A percentile compares a stretch with the other conserved stretches of the same genome.
These are phyloP conservation scores for Acridotheres tristis DNA, from an alignment of 2,797 vertebrate genomes.

Conservation along the genomic window DNA sequence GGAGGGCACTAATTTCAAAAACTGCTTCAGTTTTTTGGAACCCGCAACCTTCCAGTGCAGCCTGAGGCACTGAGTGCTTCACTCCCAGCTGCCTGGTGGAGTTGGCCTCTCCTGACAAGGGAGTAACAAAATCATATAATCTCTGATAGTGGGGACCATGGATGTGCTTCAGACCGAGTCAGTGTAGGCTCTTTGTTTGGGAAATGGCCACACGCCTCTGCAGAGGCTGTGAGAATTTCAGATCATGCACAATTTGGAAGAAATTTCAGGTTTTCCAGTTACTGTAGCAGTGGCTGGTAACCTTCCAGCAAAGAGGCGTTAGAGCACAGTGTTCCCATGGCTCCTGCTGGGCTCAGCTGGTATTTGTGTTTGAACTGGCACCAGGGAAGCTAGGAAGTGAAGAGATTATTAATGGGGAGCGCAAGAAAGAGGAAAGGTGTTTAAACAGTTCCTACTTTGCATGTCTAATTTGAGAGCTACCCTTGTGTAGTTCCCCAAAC, in stretches of 20 bases:
- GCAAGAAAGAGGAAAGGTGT: slow-evolving; percentile 41
- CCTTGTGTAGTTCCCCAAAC: slow-evolving; percentile 55
- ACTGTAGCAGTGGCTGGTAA: slow-evolving; percentile 16
- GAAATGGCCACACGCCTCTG: rapidly evolving
- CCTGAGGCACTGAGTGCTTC: rapidly evolving
- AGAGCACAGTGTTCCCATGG: slow-evolving; percentile 4
- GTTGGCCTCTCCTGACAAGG: not conserved
- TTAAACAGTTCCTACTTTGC: slow-evolving; percentile 39
- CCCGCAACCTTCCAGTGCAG: not conserved
- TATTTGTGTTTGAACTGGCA: slow-evolving; percentile 49
- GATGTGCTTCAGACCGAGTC: not conserved
- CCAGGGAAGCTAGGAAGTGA: slow-evolving; percentile 4
- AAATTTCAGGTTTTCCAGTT: slow-evolving; percentile 26
- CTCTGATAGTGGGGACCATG: rapidly evolving
- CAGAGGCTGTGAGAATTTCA: not conserved
- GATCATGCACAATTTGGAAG: not conserved
- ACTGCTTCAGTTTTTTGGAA: not conserved
- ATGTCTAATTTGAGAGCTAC: slow-evolving; percentile 32
- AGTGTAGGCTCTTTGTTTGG: not conserved
- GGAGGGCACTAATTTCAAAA: not conserved
- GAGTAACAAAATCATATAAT: not conserved
- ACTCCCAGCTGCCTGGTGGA: rapidly evolving
- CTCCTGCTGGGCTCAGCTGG: slow-evolving; percentile 48
- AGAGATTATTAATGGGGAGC: slow-evolving; percentile 44
- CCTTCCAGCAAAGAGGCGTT: slow-evolving; percentile 27